A percentile compares a stretch with the other conserved stretches of the same genome.
Conservation (phyloP, 2,797 vertebrate genomes). For the Phrynocephalus guinanensis region DNA sequence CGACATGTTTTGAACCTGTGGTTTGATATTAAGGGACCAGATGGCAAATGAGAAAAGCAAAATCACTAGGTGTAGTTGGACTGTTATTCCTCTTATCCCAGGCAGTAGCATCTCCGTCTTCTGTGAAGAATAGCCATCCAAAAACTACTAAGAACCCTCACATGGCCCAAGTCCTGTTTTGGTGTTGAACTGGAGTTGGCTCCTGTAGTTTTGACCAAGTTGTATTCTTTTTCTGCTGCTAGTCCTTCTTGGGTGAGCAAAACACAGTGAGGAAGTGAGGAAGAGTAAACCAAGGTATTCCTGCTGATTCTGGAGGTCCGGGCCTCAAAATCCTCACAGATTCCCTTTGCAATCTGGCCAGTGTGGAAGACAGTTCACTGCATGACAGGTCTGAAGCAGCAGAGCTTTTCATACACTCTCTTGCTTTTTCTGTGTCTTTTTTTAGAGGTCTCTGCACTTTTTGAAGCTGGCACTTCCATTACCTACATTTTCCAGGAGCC, state of each 20-base stretch:
- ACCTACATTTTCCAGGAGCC: conserved; percentile 95
- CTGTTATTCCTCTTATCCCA: too few relatives aligned
- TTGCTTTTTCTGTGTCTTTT: conserved; percentile 46
- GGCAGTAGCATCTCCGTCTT: too few relatives aligned
- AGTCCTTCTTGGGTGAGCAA: not conserved
- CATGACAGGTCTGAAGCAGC: not conserved
- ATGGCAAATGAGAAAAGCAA: not conserved
- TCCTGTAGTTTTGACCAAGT: not conserved
- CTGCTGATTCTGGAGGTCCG: not conserved
- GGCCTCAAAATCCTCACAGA: not conserved
- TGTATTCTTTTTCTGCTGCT: not conserved
- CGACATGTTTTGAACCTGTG: not conserved
- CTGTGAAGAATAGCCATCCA: too few relatives aligned
- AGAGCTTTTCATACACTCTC: not conserved
- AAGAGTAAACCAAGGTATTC: not conserved
- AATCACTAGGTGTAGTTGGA: not conserved
- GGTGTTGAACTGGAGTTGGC: not conserved
- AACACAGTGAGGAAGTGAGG: not conserved
- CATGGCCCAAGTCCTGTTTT: too few relatives aligned
- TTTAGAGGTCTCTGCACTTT: conserved; percentile 94
- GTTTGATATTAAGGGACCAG: not conserved
- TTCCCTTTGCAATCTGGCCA: not conserved
- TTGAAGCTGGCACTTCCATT: conserved; percentile 90
- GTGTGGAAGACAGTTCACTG: not conserved
- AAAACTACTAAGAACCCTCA: too few relatives aligned